These are phyloP conservation scores for Xenopus petersii DNA, from an alignment of 2,797 vertebrate genomes.

Conservation along the genomic window DNA sequence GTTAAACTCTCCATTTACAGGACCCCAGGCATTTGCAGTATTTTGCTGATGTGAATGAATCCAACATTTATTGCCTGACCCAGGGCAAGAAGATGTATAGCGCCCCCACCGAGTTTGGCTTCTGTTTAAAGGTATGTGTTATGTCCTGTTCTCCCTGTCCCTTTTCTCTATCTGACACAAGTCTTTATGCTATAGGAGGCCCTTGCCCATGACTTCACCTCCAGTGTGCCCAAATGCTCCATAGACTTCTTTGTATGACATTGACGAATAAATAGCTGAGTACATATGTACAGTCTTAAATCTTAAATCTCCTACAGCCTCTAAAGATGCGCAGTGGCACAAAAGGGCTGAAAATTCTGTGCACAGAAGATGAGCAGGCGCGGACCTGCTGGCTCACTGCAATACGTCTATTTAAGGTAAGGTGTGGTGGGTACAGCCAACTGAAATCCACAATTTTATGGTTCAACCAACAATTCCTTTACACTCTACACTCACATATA, in stretches of 20 bases:
- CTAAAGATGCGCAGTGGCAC: conserved; percentile 69
- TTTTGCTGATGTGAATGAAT: conserved; percentile 83
- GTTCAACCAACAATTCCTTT: too few relatives aligned
- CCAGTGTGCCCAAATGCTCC: too few relatives aligned
- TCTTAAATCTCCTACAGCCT: conserved; percentile 60
- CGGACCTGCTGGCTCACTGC: conserved; percentile 87
- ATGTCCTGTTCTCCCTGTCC: not conserved
- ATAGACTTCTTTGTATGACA: too few relatives aligned
- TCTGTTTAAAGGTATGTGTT: conserved; percentile 83
- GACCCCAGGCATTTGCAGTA: conserved; percentile 90
- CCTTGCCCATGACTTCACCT: too few relatives aligned
- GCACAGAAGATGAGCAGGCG: conserved; percentile 83
- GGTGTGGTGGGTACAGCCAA: not conserved
- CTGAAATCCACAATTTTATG: too few relatives aligned
- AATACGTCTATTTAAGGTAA: conserved; percentile 90
- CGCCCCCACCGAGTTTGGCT: conserved; percentile 80
- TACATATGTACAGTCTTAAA: too few relatives aligned
- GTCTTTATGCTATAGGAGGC: too few relatives aligned
- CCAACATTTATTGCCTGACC: conserved; percentile 81
- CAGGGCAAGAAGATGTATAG: conserved; percentile 84
- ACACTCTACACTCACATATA: too few relatives aligned
- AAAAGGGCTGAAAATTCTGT: conserved; percentile 84
- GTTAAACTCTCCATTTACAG: conserved; percentile 55
- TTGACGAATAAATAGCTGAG: too few relatives aligned
- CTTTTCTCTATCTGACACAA: not conserved